Base-by-base conservation (phyloP, 2,888 invertebrate species). In the Ormyrus labotus region DNA sequence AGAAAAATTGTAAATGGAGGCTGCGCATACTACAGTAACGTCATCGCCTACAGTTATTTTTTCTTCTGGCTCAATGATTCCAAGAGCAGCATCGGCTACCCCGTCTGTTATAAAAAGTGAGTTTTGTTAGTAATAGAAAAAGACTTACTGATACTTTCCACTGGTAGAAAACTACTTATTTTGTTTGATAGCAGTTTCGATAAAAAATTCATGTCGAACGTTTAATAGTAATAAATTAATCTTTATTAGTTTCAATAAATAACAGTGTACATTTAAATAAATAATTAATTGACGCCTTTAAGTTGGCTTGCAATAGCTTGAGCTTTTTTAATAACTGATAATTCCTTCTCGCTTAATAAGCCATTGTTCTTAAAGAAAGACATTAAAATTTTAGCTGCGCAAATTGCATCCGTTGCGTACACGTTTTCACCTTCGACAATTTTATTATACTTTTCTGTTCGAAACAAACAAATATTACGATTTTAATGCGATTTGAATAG, bases 11-110 rank as follows among this genome's bases (percentile, higher is more conserved):
- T 91, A 91, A 19, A 92, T 90, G 0, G 94, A 92, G 0, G 93
- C 93, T 3, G 92, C 93, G 87, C 95, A 95, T 6, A 90, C 92
- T 6, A 95, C 84, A 13, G 88, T 89, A 0, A 94, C 86, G 75
- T 92, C 86, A 82, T 95, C 94, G 0, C 93, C 93, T 51, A 91
- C 91, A 0, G 94, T 92, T 1, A 92, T 84, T 63, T 82, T 83
- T 19, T 82, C 83, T 10, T 80, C 76, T 19, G 87, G 85, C 6
- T 81, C 83, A 57, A 92, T 91, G 19, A 92, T 87, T 61, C 88
- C 89, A 78, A 92, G 91, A 9, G 92, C 92, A 60, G 91, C 87
- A 57, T 87, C 81, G 5, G 65, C 48, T 11, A 78, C 67, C 5
- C 92, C 90, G 85, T 93, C 93, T 92, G 82, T 13, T 87, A 89